Evolutionary conservation across 2,113 vertebrate species (phyloP).

Genomic region (Varanus komodoensis): DNA sequence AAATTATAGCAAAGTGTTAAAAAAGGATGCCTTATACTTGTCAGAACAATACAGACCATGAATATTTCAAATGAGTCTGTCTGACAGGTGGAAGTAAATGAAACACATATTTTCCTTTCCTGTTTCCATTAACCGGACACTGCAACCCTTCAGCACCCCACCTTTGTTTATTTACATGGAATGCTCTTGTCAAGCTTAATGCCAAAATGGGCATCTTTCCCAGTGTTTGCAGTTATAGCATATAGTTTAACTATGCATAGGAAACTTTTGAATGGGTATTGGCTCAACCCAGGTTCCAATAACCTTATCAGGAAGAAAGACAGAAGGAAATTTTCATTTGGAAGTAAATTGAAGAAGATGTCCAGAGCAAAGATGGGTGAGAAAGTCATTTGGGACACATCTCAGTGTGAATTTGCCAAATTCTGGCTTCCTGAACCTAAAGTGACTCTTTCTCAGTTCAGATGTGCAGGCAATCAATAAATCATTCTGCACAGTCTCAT

Average conservation of each 20-base stretch:
- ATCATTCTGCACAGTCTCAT: no score
- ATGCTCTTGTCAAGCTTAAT: not conserved
- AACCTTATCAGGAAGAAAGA: conserved; percentile 9
- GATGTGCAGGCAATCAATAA: no score
- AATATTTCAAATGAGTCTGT: conserved; percentile 73
- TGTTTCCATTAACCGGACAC: conserved; percentile 47
- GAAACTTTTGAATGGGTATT: conserved; percentile 57
- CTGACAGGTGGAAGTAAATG: conserved; percentile 58
- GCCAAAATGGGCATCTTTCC: not conserved
- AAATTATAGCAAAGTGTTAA: conserved; percentile 78
- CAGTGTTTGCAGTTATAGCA: conserved; percentile 43
- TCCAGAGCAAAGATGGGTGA: not conserved
- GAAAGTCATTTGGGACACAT: not conserved
- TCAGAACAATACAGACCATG: conserved; percentile 71
- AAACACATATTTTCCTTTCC: conserved; percentile 35
- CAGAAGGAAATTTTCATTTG: not conserved
- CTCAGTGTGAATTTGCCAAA: not conserved
- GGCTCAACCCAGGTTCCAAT: conserved; percentile 35
- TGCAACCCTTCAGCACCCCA: conserved; percentile 50
- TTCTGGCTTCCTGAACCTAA: not conserved
- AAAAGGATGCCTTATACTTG: conserved; percentile 70
- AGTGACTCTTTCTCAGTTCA: no score
- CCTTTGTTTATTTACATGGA: conserved; percentile 49
- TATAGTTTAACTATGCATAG: conserved; percentile 27
- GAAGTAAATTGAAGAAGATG: not conserved